Conservation (phyloP, 2,113 vertebrate species). For the Xenopus laevis region DNA sequence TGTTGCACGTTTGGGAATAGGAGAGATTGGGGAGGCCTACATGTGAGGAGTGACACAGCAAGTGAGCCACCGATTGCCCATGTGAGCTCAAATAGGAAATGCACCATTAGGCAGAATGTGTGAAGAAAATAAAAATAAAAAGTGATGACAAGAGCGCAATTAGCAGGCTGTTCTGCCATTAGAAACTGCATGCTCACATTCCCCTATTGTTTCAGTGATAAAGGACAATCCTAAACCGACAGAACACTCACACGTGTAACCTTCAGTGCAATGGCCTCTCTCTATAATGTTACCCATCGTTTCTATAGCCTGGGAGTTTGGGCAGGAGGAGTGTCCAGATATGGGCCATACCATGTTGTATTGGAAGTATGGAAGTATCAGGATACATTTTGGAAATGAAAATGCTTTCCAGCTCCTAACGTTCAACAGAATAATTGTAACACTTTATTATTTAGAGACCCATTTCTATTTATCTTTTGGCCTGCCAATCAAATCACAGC, state of each 20-base stretch:
- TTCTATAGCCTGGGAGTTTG: too few species aligned
- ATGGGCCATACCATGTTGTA: too few species aligned
- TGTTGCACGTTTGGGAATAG: conserved; percentile 57
- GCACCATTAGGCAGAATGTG: conserved; percentile 62
- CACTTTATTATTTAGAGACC: too few species aligned
- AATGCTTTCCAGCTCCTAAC: too few species aligned
- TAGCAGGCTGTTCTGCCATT: conserved; percentile 50
- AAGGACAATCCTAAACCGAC: conserved; percentile 20
- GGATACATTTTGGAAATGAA: too few species aligned
- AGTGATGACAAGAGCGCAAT: conserved; percentile 59
- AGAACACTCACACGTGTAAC: background rate
- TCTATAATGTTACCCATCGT: too few species aligned
- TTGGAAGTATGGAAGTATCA: too few species aligned
- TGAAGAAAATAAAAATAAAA: conserved; percentile 66
- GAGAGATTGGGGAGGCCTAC: conserved; percentile 53
- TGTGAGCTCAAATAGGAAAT: conserved; percentile 62
- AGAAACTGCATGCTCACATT: conserved; percentile 6
- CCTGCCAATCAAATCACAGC: too few species aligned
- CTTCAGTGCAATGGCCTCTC: too few species aligned
- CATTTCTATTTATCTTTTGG: too few species aligned
- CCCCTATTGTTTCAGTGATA: conserved; percentile 7
- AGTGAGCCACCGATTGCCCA: conserved; percentile 54
- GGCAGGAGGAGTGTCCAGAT: too few species aligned
- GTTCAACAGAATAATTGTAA: too few species aligned
- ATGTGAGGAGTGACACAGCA: conserved; percentile 62